These are phyloP conservation scores for Melieria omissa DNA, from an alignment of 2,888 invertebrate genomes.

Conservation along the genomic window DNA sequence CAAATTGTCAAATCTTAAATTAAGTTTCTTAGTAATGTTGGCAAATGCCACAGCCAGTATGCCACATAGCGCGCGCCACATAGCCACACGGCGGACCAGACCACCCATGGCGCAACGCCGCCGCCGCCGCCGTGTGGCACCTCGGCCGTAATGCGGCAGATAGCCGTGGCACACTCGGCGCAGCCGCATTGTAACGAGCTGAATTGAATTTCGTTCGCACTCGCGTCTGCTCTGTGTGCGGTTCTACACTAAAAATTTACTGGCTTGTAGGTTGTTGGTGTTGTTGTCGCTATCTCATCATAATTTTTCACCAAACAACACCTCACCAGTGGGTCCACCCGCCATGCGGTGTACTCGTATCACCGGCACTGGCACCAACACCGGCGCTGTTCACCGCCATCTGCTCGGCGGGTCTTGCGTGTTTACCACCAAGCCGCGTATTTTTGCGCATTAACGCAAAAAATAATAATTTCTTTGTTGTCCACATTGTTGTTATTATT, in stretches of 20 bases:
- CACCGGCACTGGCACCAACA: too few species aligned
- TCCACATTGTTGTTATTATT: neutral
- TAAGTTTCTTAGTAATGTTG: conserved; percentile 11
- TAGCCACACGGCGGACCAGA: conserved; percentile 1
- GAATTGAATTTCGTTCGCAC: conserved; percentile 6
- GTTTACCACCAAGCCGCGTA: conserved; percentile 54
- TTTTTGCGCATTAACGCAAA: conserved; percentile 63
- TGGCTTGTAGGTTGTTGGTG: conserved; percentile 9
- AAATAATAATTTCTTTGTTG: conserved; percentile 54
- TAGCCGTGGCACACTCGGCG: neutral
- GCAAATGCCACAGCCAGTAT: conserved; percentile 15
- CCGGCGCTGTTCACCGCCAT: conserved; percentile 3
- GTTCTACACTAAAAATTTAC: conserved; percentile 18
- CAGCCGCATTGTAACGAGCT: neutral
- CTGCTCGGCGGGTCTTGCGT: conserved; percentile 32
- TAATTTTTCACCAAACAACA: conserved; percentile 62
- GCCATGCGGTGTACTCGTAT: neutral
- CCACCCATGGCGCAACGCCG: conserved; percentile 29
- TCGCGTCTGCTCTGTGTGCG: conserved; percentile 13
- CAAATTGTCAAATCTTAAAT: conserved; percentile 36
- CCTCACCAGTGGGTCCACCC: conserved; percentile 53
- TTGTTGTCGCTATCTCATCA: conserved; percentile 39
- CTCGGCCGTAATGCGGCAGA: neutral
- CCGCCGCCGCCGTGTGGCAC: conserved; percentile 16
- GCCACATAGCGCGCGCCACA: conserved; percentile 22